Evolutionary conservation across 2,797 vertebrate species (phyloP).

Genomic region (Pelochelys cantorii): DNA sequence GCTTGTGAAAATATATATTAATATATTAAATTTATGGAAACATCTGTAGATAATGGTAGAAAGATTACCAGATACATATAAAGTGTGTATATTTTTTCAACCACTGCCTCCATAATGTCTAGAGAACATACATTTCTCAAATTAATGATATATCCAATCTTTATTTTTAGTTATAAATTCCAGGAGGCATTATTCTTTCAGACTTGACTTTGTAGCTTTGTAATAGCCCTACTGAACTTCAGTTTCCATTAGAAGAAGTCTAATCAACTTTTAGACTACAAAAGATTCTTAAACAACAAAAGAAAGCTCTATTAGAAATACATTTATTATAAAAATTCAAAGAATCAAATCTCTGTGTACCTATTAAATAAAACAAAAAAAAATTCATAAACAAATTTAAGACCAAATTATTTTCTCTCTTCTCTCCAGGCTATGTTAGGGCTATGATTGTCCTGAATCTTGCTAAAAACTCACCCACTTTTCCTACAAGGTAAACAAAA

Average conservation of each 20-base stretch:
- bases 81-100: slow-evolving; percentile 58
- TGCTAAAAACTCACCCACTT: not conserved
- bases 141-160: slow-evolving; percentile 67
- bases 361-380: not conserved
- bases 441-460: not conserved
- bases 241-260: slow-evolving; percentile 58
- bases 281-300: slow-evolving; percentile 26
- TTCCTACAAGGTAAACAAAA: not conserved
- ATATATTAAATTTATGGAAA: slow-evolving; percentile 64
- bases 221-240: slow-evolving; percentile 41
- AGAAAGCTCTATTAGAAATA: not conserved
- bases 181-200: slow-evolving; percentile 54
- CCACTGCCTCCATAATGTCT: slow-evolving; percentile 77
- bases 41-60: slow-evolving; percentile 51
- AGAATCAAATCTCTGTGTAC: slow-evolving; percentile 35
- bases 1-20: slow-evolving; percentile 66
- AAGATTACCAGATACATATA: slow-evolving; percentile 74
- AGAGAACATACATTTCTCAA: slow-evolving; percentile 62
- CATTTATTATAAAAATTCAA: not conserved
- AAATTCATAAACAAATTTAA: not conserved
- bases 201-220: slow-evolving; percentile 44
- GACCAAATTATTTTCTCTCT: not conserved
- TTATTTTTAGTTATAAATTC: slow-evolving; percentile 64
- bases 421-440: not conserved
- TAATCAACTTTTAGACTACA: slow-evolving; percentile 61